These are phyloP conservation scores for Danio kyathit DNA, from an alignment of 2,797 vertebrate species.

Conservation along the genomic window DNA sequence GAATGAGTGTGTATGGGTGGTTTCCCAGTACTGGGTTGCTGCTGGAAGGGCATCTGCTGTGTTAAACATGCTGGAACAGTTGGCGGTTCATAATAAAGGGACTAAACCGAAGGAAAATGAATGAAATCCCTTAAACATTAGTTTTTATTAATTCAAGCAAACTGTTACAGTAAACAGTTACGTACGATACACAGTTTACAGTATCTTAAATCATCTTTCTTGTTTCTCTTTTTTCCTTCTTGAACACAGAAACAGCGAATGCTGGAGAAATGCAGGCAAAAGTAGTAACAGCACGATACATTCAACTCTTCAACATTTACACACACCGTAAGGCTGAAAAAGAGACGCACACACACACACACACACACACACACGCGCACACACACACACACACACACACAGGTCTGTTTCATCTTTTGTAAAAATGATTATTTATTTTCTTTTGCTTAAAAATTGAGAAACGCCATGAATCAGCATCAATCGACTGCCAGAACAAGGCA, in stretches of 20 bases:
- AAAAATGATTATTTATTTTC: neutral
- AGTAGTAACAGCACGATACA: slow-evolving; percentile 97
- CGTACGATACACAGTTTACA: slow-evolving; percentile 94
- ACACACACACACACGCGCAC: neutral
- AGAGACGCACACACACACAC: slow-evolving; percentile 41
- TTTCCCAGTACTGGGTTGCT: no score
- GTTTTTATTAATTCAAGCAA: slow-evolving; percentile 96
- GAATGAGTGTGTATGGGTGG: no score
- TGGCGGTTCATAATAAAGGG: no score
- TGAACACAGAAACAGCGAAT: slow-evolving; percentile 89
- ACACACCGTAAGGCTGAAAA: slow-evolving; percentile 82
- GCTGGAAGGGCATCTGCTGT: no score
- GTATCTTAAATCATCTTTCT: slow-evolving; percentile 78
- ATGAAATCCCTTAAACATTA: slow-evolving; percentile 73
- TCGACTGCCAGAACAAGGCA: neutral
- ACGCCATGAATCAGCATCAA: slow-evolving; percentile 2
- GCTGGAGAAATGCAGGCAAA: slow-evolving; percentile 95
- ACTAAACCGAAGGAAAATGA: no score
- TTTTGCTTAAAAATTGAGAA: neutral
- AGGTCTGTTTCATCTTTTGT: neutral
- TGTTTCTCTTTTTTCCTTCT: slow-evolving; percentile 65
- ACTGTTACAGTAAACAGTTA: slow-evolving; percentile 97
- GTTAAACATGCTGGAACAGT: no score
- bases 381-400: neutral
- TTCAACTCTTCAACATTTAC: slow-evolving; percentile 88